Conservation (phyloP, 1,140 invertebrate species). For the Caenorhabditis brenneri region DNA sequence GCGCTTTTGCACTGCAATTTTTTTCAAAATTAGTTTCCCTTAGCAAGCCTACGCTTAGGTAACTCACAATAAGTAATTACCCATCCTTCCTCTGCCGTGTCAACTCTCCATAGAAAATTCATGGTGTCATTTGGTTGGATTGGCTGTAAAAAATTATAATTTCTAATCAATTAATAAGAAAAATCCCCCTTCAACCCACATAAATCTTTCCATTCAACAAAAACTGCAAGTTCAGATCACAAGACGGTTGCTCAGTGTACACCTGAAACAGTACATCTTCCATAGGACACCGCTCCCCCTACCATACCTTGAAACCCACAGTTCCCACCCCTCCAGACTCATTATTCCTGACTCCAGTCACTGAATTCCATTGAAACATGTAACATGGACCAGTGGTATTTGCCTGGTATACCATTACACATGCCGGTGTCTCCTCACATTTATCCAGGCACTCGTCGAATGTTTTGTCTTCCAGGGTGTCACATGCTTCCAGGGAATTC, state of each 20-base stretch:
- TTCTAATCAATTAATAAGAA: no score
- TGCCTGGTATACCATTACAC: background rate
- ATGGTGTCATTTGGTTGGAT: no score
- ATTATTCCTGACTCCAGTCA: background rate
- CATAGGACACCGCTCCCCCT: no score
- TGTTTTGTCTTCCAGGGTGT: background rate
- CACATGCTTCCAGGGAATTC: background rate
- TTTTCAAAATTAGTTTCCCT: background rate
- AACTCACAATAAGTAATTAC: background rate
- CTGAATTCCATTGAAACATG: background rate
- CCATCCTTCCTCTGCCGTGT: background rate
- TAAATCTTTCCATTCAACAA: background rate
- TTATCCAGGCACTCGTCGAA: background rate
- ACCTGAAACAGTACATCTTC: no score
- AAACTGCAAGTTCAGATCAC: no score
- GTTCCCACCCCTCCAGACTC: background rate
- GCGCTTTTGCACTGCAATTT: background rate
- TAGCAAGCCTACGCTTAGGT: background rate
- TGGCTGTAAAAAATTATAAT: no score
- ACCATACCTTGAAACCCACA: background rate
- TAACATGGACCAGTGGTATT: background rate
- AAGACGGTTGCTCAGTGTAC: background rate
- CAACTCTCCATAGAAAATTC: no score
- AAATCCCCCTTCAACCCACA: background rate
- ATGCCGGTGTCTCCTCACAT: background rate